Evolutionary conservation across 2,888 invertebrate genomes (phyloP), one percentile per base, ranked within the genome.

Genomic region (Drosophila histrio): DNA sequence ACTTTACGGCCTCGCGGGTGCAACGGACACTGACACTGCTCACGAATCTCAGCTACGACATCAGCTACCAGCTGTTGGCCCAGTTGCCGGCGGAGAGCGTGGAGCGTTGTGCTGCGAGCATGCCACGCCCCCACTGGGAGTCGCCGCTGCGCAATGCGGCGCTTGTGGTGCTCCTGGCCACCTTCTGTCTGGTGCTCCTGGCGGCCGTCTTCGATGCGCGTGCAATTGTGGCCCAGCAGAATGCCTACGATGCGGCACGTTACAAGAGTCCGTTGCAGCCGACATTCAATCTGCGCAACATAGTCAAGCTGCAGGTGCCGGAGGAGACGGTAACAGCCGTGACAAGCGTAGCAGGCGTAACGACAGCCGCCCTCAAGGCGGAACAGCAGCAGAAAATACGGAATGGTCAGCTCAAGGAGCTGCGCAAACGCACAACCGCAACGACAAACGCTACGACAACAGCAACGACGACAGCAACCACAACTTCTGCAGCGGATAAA

Each of bases 101-200:
- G 67, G 93, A 94, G 8, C 91, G 93, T 49, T 97, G 97, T 90
- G 94, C 95, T 0, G 92, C 93, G 9, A 93, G 94, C 1, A 91
- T 97, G 50, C 94, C 94, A 1, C 93, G 97, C 38, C 97, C 97
- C 0, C 91, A 91, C 1, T 97, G 96, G 96, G 97, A 97, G 90
- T 92, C 93, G 4, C 91, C 93, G 17, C 92, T 97, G 49, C 96
- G 96, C 87, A 96, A 94, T 88, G 92, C 92, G 57, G 93, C 93
- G 41, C 92, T 94, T 59, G 92, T 92, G 78, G 92, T 95, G 77
- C 94, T 95, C 88, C 91, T 93, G 52, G 93, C 94, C 70, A 92
- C 95, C 77, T 92, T 96, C 72, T 89, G 95, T 78, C 93, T 94
- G 80, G 94, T 95, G 24, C 87, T 95, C 62, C 93, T 95, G 28